These are phyloP conservation scores for Ips nitidus DNA, from an alignment of 1,140 invertebrate species.

Conservation along the genomic window DNA sequence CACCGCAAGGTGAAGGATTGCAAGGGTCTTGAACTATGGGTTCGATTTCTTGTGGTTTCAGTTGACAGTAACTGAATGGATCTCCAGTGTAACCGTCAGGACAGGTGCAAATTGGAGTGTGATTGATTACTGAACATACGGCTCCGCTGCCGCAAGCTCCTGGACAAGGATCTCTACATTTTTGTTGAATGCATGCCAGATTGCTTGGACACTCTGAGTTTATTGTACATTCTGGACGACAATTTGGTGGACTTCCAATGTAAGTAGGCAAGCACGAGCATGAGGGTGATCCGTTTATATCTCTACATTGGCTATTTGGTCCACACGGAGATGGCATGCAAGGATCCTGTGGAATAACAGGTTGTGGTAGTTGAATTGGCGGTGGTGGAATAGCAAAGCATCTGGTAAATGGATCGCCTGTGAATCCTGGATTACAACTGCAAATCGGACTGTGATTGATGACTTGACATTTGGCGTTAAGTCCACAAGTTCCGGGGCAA, in stretches of 20 bases:
- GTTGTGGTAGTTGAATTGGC: constrained; percentile 52
- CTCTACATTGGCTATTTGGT: constrained; percentile 73
- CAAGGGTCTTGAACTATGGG: constrained; percentile 54
- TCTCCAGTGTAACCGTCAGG: constrained; percentile 69
- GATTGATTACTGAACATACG: constrained; percentile 68
- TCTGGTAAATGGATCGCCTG: constrained; percentile 60
- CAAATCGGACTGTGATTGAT: constrained; percentile 67
- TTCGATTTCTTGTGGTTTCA: constrained; percentile 54
- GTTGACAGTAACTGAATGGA: constrained; percentile 69
- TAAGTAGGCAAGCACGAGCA: constrained; percentile 70
- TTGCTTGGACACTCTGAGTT: constrained; percentile 69
- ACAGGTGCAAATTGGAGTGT: constrained; percentile 70
- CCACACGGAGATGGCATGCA: constrained; percentile 81
- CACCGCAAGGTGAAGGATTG: constrained; percentile 64
- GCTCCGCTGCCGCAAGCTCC: constrained; percentile 72
- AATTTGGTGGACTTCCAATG: constrained; percentile 70
- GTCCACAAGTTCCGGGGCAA: constrained; percentile 61
- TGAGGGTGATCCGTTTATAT: constrained; percentile 62
- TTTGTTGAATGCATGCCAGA: constrained; percentile 66
- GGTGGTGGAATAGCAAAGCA: constrained; percentile 51
- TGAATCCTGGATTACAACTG: constrained; percentile 59
- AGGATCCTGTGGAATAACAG: constrained; percentile 55
- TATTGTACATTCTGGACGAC: constrained; percentile 72
- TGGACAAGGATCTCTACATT: constrained; percentile 71
- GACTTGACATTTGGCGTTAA: constrained; percentile 59